Percentiles rank a stretch among this genome's conserved stretches.
Conservation (phyloP, 2,113 vertebrate species). For the Tetrao urogallus region DNA sequence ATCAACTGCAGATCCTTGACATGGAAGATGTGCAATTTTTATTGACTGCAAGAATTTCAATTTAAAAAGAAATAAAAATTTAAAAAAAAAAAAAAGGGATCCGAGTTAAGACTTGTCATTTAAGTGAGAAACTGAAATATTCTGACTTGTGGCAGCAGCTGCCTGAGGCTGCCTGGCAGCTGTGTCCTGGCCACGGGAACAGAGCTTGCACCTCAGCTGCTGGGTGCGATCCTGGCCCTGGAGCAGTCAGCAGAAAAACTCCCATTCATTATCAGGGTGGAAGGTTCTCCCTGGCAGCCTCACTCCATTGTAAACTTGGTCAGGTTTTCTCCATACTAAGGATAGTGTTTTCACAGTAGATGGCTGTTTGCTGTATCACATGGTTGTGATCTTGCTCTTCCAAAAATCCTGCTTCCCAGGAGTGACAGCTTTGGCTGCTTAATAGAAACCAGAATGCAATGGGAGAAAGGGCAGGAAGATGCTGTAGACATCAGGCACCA, state of each 20-base stretch:
- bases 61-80: background rate
- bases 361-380: background rate
- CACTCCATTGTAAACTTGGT: background rate
- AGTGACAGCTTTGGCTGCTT: background rate
- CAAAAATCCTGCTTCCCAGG: background rate
- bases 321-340: background rate
- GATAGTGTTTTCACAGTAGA: rapidly evolving
- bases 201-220: background rate
- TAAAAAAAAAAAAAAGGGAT: background rate
- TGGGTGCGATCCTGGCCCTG: background rate
- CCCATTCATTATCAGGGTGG: background rate
- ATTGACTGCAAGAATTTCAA: background rate
- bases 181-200: background rate
- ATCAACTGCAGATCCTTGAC: background rate
- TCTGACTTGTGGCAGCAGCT: background rate
- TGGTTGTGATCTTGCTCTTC: background rate
- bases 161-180: background rate
- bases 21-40: background rate
- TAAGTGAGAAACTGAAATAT: background rate
- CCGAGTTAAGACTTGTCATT: background rate
- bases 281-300: background rate
- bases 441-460: background rate
- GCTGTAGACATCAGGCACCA: background rate
- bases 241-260: background rate
- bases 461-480: background rate